Evolutionary conservation across 2,888 invertebrate genomes (phyloP), one percentile per base, ranked within the genome.

Genomic region (Autographa pulchrina): DNA sequence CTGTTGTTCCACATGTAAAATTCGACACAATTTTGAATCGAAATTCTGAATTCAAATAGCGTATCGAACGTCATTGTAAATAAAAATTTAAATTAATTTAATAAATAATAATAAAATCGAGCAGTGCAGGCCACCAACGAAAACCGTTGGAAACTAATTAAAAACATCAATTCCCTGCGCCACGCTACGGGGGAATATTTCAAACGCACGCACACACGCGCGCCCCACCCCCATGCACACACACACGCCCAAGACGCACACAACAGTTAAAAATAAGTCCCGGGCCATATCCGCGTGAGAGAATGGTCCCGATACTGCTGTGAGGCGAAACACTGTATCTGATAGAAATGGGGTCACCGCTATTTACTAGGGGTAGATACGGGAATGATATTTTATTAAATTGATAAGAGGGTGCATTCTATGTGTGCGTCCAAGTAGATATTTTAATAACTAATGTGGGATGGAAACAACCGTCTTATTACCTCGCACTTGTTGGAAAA

Each of bases 111-210:
- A 90, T 91, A 91, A 92, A 92, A 83, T 75, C 75, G 77, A 79
- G 87, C 88, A 85, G 88, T 90, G 89, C 92, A 90, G 91, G 89
- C 91, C 92, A 92, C 91, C 91, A 87, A 92, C 93, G 92, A 94
- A 95, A 94, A 94, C 90, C 93, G 92, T 93, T 93, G 92, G 90
- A 92, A 94, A 95, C 95, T 95, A 95, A 95, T 95, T 95, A 95
- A 95, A 95, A 95, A 95, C 95, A 95, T 95, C 95, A 95, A 95
- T 94, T 95, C 93, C 90, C 90, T 86, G 91, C 90, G 88, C 90
- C 84, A 85, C 89, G 90, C 89, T 92, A 91, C 92, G 91, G 92
- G 93, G 92, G 93, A 92, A 93, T 94, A 94, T 94, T 93, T 95
- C 93, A 94, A 92, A 93, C 91, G 89, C 91, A 92, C 93, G 86